Conservation (phyloP, 2,888 invertebrate genomes). For the Blera fallax region DNA sequence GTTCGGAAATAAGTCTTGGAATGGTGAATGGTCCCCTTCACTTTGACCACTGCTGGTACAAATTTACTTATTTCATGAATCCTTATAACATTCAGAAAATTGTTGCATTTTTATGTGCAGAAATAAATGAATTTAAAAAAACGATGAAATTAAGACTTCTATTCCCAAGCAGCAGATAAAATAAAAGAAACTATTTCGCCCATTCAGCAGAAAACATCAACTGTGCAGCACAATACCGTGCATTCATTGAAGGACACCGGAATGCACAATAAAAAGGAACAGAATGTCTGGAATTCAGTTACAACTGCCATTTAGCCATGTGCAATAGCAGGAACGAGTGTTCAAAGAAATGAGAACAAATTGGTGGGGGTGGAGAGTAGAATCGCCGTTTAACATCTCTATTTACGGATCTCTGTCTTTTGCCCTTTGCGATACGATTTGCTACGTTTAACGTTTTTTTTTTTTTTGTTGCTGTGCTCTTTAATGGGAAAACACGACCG, state of each 20-base stretch:
- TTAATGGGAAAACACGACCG: slow-evolving; percentile 1
- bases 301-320: slow-evolving; percentile 15
- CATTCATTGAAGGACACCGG: background rate
- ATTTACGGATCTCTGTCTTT: slow-evolving; percentile 12
- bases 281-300: slow-evolving; percentile 31
- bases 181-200: background rate
- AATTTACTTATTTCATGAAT: no score
- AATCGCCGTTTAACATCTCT: slow-evolving; percentile 1
- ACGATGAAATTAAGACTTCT: background rate
- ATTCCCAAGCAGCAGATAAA: background rate
- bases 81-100: no score
- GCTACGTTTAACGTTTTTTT: background rate
- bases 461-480: background rate
- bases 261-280: slow-evolving; percentile 11
- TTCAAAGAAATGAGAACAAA: slow-evolving; percentile 20
- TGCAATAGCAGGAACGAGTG: background rate
- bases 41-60: no score
- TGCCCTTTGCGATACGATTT: background rate
- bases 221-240: background rate
- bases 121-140: background rate
- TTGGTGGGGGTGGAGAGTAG: background rate
- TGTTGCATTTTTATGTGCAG: no score
- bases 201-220: background rate
- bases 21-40: no score
- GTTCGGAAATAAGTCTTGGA: no score